Evolutionary conservation across 2,888 invertebrate genomes (phyloP).

Genomic region (Drosophila fulvimacula): DNA sequence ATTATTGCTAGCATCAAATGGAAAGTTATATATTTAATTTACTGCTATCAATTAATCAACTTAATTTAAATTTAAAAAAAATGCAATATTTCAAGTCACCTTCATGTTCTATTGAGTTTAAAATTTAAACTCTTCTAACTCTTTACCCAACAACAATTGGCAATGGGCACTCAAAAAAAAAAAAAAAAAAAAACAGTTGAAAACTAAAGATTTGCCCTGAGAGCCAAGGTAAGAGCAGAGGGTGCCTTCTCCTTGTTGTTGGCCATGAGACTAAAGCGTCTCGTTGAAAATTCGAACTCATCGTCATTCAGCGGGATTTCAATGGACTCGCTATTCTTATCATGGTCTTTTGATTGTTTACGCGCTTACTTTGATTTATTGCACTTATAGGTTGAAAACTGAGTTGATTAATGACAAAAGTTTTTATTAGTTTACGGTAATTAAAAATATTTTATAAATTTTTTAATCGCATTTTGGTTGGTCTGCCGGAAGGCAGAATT

Average conservation of each 20-base stretch:
- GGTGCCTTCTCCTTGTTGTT: background rate
- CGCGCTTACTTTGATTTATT: conserved; percentile 69
- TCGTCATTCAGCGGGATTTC: conserved; percentile 9
- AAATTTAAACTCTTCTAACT: background rate
- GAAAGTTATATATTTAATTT: too few species aligned
- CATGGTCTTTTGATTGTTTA: conserved; percentile 57
- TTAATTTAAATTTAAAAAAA: too few species aligned
- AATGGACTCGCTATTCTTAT: conserved; percentile 15
- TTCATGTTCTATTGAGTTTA: background rate
- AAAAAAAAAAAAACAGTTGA: too few species aligned
- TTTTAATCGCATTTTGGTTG: conserved; percentile 30
- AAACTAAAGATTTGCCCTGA: background rate
- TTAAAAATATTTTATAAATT: conserved; percentile 70
- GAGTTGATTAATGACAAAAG: conserved; percentile 75
- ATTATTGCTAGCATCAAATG: background rate
- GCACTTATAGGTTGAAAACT: conserved; percentile 52
- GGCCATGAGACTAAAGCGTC: background rate
- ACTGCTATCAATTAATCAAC: background rate
- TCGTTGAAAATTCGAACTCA: conserved; percentile 29
- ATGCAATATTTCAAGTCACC: too few species aligned
- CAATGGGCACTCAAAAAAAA: background rate
- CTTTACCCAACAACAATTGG: background rate
- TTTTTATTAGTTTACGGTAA: conserved; percentile 69
- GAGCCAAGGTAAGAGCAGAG: background rate
- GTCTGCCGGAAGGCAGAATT: background rate